Evolutionary conservation across 2,113 vertebrate species (phyloP).

Genomic region (Phyllopteryx taeniolatus): DNA sequence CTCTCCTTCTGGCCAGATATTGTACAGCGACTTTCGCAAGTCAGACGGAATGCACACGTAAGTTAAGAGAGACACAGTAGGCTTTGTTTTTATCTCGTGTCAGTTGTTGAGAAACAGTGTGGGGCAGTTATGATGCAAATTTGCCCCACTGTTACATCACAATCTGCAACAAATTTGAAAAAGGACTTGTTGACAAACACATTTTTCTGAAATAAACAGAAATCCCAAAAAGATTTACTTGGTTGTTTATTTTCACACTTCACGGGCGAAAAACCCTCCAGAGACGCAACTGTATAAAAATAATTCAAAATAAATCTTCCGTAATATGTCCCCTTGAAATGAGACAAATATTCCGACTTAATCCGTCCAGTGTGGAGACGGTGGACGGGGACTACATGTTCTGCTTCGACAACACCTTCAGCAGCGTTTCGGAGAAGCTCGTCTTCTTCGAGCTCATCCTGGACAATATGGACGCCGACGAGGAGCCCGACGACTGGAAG

Average conservation of each 20-base stretch:
- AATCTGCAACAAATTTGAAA: not conserved
- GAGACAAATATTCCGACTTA: not conserved
- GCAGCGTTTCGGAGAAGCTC: slow-evolving; percentile 91
- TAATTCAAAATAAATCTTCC: too few relatives aligned
- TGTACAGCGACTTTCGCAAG: slow-evolving; percentile 88
- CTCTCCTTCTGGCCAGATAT: slow-evolving; percentile 81
- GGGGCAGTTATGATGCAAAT: too few relatives aligned
- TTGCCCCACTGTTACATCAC: too few relatives aligned
- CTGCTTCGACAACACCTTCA: slow-evolving; percentile 98
- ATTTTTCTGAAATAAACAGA: not conserved
- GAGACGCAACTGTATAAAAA: too few relatives aligned
- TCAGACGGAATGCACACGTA: slow-evolving; percentile 97
- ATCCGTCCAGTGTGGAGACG: slow-evolving; percentile 83
- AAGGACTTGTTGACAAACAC: slow-evolving; percentile 33
- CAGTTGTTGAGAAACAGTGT: too few relatives aligned
- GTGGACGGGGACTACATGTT: slow-evolving; percentile 97
- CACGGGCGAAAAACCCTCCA: too few relatives aligned
- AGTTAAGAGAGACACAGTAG: slow-evolving; percentile 46
- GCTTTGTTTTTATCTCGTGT: not conserved
- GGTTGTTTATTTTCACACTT: too few relatives aligned
- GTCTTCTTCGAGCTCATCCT: slow-evolving; percentile 98
- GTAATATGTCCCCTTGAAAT: too few relatives aligned
- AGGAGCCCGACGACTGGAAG: slow-evolving; percentile 89
- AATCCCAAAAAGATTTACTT: too few relatives aligned
- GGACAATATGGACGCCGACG: slow-evolving; percentile 86